Base-by-base conservation (phyloP, 2,888 invertebrate species). In the Notodonta dromedarius region DNA sequence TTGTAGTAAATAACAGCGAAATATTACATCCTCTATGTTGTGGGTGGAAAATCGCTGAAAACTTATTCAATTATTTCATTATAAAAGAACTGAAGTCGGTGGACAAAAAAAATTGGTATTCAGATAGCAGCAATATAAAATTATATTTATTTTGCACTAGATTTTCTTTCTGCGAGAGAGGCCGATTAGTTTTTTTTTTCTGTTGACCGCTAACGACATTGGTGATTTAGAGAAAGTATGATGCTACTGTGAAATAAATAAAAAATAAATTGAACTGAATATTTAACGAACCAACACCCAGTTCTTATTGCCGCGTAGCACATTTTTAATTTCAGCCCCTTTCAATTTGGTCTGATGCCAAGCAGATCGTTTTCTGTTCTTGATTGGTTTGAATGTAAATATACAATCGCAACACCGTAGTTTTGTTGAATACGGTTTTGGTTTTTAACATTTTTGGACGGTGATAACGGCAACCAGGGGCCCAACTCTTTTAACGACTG, bases 281-380 rank as follows among this genome's bases (percentile, higher is more conserved):
- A 35, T 42, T 55, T 44, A 46, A 32, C 3, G 46, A 56, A 13
- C 46, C 24, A 32, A 44, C 14, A 32, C 24, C 32, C 32, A 32
- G 24, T 46, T 11, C 14, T 1, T 48, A 48, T 35, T 57, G 13
- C 42, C 12, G 35, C 13, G 56, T 44, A 55, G 59, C 40, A 24
- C 32, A 39, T 59, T 69, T 67, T 71, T 64, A 64, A 66, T 73
- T 68, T 57, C 44, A 63, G 57, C 59, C 55, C 56, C 46, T 56
- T 65, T 55, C 65, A 64, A 68, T 71, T 74, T 73, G 71, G 69
- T 61, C 40, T 52, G 53, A 52, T 67, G 73, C 76, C 76, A 73
- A 69, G 46, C 46, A 64, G 58, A 58, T 60, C 63, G 39, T n/a
- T 56, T 71, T 63, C 50, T 59, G 57, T 66, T 62, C 39, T 51